phyloP scores from a whole-genome alignment of 2,113 vertebrate species.

The Engystomops pustulosus region DNA sequence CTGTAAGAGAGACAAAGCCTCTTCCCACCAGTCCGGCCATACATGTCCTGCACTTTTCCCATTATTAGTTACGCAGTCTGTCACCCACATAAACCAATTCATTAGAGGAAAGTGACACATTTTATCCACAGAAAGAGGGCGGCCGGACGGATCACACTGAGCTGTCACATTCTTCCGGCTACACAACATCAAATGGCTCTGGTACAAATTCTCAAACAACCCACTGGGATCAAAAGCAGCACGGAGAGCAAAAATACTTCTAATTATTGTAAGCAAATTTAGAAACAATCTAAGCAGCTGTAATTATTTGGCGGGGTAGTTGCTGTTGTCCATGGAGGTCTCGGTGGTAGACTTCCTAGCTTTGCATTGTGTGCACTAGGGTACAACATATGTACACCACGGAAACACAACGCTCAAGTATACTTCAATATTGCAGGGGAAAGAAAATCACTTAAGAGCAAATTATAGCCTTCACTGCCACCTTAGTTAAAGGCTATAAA shows the following conservation, averaged over 20 bases:
- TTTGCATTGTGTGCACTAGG: conserved; percentile 1
- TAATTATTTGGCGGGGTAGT: background rate
- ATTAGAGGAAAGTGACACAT: conserved; percentile 42
- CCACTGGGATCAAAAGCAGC: conserved; percentile 45
- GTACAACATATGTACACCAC: conserved; percentile 1
- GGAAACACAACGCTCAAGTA: conserved; percentile 25
- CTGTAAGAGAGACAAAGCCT: background rate
- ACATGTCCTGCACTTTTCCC: background rate
- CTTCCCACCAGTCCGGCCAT: conserved; percentile 25
- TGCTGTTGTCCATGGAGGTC: background rate
- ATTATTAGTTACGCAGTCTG: conserved; percentile 19
- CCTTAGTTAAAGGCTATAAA: conserved; percentile 37
- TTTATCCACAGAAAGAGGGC: conserved; percentile 43
- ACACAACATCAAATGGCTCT: conserved; percentile 31
- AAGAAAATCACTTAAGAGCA: conserved; percentile 36
- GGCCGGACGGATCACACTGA: conserved; percentile 48
- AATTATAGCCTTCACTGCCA: conserved; percentile 30
- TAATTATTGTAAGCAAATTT: conserved; percentile 43
- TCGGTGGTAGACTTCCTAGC: conserved; percentile 23
- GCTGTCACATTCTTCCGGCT: conserved; percentile 44
- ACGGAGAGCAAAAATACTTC: conserved; percentile 36
- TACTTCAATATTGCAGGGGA: background rate
- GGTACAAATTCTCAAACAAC: conserved; percentile 35
- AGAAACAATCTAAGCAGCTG: conserved; percentile 15
- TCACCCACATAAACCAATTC: conserved; percentile 49